Evolutionary conservation across 2,797 vertebrate species (phyloP), one percentile per base, ranked within the genome.

Genomic region (Cyprinodon diabolis): DNA sequence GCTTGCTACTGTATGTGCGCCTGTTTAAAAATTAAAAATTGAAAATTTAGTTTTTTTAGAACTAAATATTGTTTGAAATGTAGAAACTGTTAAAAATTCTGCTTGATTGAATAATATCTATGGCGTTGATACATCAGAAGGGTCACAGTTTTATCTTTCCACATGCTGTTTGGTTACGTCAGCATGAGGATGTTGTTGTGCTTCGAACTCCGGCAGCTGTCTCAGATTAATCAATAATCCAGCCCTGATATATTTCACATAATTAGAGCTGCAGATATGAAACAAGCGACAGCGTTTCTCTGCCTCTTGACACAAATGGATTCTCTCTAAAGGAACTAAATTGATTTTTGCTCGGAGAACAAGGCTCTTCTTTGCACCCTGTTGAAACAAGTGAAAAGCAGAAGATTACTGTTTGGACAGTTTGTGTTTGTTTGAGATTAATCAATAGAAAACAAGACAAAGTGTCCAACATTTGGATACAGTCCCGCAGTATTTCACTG

Each of bases 241-340:
- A 58, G 49, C 25, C 47, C 75, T 72, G 77, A 81, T 79, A 67
- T 81, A 80, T 87, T 89, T 78, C 81, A 76, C 84, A 84, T 85
- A 84, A 90, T 89, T 84, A 89, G 67, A 83, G 75, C 63, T 70
- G 75, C 74, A 88, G 58, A 84, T 78, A 75, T 82, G 23, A 88
- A 89, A 84, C 84, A 74, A 71, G 72, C 65, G 66, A 55, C 9
- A 1, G 35, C 69, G 30, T 77, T 79, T 80, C 62, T 19, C 65
- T 48, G 60, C 73, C 75, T 57, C 69, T 70, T 66, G 54, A 62
- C 73, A 71, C 66, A 66, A 68, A 86, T 73, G 78, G 75, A 87
- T 87, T 76, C 48, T 69, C 51, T 71, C 30, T 57, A 77, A 77
- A 82, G 74, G 49, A 65, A 69, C 49, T 35, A 47, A 66, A 82